Conservation (phyloP, 2,113 vertebrate genomes). For the Perca flavescens region DNA sequence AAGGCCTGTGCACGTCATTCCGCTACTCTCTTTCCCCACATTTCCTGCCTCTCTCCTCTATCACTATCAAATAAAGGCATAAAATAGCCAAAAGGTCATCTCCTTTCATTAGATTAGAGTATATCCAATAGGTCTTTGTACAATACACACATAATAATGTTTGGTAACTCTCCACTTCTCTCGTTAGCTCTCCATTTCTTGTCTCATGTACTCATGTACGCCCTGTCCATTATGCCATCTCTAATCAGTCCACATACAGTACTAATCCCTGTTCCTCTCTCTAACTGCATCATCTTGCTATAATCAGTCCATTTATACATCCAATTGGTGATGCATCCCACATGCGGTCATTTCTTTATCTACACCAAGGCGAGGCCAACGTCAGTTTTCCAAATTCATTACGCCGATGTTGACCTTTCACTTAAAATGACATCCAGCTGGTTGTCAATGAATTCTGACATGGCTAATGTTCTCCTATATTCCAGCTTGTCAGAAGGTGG, state of each 20-base stretch:
- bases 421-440: not conserved
- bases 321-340: not conserved
- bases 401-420: not conserved
- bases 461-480: not conserved
- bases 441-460: not conserved
- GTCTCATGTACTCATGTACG: not conserved
- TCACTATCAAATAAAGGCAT: no score
- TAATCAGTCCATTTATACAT: conserved; percentile 26
- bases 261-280: not conserved
- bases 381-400: not conserved
- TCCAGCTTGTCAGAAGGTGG: not conserved
- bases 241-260: conserved; percentile 32
- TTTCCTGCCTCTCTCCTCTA: no score
- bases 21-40: no score
- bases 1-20: no score
- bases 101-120: conserved; percentile 1
- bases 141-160: conserved; percentile 1
- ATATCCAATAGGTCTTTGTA: not conserved
- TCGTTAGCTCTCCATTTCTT: not conserved
- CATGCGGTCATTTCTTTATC: not conserved
- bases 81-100: no score
- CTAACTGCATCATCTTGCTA: conserved; percentile 20
- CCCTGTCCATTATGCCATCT: conserved; percentile 26
- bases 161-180: not conserved
- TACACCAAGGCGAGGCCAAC: not conserved